phyloP scores from a whole-genome alignment of 2,888 invertebrate genomes.

The Lamellibrachia satsuma region DNA sequence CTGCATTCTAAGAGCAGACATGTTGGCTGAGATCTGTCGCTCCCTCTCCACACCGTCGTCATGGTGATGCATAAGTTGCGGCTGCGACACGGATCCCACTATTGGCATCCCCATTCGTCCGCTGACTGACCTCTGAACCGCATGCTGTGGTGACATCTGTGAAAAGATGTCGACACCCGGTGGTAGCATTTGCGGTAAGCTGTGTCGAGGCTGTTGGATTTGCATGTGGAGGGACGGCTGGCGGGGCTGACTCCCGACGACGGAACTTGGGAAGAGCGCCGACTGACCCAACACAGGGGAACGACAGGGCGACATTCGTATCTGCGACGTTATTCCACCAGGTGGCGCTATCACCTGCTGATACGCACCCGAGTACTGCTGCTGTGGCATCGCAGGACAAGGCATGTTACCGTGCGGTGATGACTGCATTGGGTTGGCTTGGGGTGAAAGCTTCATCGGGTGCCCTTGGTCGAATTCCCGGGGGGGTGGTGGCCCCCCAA shows the following conservation, averaged over 20 bases:
- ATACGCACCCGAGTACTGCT: background rate
- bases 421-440: background rate
- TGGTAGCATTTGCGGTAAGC: conserved; percentile 7
- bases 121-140: background rate
- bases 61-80: background rate
- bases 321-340: background rate
- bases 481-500: background rate
- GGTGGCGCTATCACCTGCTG: background rate
- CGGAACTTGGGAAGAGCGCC: background rate
- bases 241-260: background rate
- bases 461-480: background rate
- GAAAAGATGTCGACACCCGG: conserved; percentile 3
- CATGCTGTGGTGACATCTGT: background rate
- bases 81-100: background rate
- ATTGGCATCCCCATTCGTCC: background rate
- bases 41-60: background rate
- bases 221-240: background rate
- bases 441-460: background rate
- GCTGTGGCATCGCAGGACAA: conserved; percentile 7
- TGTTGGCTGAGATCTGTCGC: background rate
- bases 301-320: background rate
- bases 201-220: conserved; percentile 22
- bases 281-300: conserved; percentile 9
- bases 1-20: background rate
- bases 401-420: background rate